Evolutionary conservation across 2,888 invertebrate genomes (phyloP).

Genomic region (Tyria jacobaeae): DNA sequence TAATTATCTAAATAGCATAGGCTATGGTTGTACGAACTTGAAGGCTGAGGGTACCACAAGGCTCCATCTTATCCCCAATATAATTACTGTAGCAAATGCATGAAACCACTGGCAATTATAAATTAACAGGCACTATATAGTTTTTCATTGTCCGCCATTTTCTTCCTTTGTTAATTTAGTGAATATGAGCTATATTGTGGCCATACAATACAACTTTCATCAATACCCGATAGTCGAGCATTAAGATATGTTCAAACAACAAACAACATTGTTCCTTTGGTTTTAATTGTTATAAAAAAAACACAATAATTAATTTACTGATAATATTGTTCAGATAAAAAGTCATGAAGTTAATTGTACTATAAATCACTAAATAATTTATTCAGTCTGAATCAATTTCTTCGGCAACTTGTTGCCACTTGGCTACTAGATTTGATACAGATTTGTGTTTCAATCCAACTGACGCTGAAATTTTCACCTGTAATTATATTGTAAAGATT

Average conservation of each 20-base stretch:
- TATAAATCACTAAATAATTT: conserved; percentile 1
- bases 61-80: background rate
- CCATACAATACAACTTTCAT: background rate
- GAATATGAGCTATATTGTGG: too few relatives aligned
- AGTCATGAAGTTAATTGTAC: background rate
- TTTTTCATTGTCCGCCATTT: background rate
- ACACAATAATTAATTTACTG: background rate
- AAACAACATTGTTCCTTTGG: background rate
- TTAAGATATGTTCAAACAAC: background rate
- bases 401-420: conserved; percentile 89
- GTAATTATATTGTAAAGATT: conserved; percentile 39
- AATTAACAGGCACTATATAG: background rate
- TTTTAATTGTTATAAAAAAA: conserved; percentile 3
- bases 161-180: too few relatives aligned
- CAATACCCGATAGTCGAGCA: background rate
- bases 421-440: conserved; percentile 88
- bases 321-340: background rate
- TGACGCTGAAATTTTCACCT: conserved; percentile 79
- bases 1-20: background rate
- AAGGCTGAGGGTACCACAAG: background rate
- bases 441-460: conserved; percentile 88
- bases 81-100: background rate
- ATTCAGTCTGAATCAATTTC: conserved; percentile 75
- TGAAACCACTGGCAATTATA: background rate
- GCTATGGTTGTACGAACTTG: background rate